Evolutionary conservation across 2,797 vertebrate genomes (phyloP), one percentile per base, ranked within the genome.

Genomic region (Gephyroberyx darwinii): DNA sequence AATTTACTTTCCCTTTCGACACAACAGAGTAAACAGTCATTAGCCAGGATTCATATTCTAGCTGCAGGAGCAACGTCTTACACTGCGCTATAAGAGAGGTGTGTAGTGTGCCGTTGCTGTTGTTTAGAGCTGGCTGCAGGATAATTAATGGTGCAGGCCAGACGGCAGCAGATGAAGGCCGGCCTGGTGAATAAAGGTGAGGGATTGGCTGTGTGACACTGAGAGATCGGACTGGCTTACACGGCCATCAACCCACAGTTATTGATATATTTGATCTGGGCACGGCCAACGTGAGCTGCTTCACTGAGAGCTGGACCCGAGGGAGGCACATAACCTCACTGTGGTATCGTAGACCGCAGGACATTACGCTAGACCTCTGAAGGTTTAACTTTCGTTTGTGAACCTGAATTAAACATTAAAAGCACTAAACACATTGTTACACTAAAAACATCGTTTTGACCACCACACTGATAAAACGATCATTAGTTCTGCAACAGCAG

Each of bases 181-280:
- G 75, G 84, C 80, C 84, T 81, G 85, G 92, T 85, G 83, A 92
- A 88, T 90, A 91, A 91, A 90, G 85, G 86, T 90, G 89, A 91
- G 82, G 82, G 87, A 92, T 87, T 82, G 86, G 75, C 80, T 88
- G 74, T 74, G 69, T 63, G 84, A 86, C 65, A 72, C 79, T 55
- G 81, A 68, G 20, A 80, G 88, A 92, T 93, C 86, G 85, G 93
- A 93, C 75, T 41, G 85, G 83, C 84, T 93, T 90, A 90, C 91
- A 87, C 41, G 73, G 86, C 89, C 86, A 88, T 91, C 87, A 86
- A 86, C 80, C 73, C 80, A 74, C 73, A 91, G 84, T 86, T 93
- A 90, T 90, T 89, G 83, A 92, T 90, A 84, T 83, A 86, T 92
- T 89, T 91, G 83, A 90, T 81, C 84, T 74, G 67, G 75, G 71